Percentiles rank a stretch among this genome's conserved stretches.
Evolutionary conservation across 35 echinoderm and acorn worm species (phyloP).

Genomic region (Apostichopus californicus): DNA sequence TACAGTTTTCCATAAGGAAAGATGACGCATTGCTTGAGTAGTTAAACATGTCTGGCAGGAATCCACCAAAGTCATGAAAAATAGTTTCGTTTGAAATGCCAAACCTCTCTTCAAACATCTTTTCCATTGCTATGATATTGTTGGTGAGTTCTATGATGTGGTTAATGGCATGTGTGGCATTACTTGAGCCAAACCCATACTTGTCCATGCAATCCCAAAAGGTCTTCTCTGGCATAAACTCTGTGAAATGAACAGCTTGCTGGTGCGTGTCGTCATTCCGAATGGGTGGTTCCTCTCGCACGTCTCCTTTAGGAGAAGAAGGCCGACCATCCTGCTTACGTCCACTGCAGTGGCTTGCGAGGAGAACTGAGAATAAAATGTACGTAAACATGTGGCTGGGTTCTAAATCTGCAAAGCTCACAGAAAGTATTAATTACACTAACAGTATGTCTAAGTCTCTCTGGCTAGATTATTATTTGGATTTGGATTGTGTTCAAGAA

Average conservation of each 20-base stretch:
- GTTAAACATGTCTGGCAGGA: neutral
- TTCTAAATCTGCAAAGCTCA: too few relatives aligned
- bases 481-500: too few relatives aligned
- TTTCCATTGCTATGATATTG: neutral
- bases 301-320: neutral
- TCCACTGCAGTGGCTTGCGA: neutral
- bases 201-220: neutral
- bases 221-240: neutral
- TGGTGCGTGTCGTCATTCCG: neutral
- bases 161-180: neutral
- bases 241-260: neutral
- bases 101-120: neutral
- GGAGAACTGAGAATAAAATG: neutral
- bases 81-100: neutral
- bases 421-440: too few relatives aligned
- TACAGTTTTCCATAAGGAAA: neutral
- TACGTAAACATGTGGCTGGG: neutral
- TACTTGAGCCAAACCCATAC: neutral
- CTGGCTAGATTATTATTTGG: too few relatives aligned
- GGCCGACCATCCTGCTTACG: neutral
- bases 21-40: neutral
- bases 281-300: neutral
- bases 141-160: neutral
- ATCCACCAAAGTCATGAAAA: neutral
- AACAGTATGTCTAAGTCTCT: too few relatives aligned